Base-by-base conservation (phyloP, 2,888 invertebrate genomes). In the Lymantria dispar region DNA sequence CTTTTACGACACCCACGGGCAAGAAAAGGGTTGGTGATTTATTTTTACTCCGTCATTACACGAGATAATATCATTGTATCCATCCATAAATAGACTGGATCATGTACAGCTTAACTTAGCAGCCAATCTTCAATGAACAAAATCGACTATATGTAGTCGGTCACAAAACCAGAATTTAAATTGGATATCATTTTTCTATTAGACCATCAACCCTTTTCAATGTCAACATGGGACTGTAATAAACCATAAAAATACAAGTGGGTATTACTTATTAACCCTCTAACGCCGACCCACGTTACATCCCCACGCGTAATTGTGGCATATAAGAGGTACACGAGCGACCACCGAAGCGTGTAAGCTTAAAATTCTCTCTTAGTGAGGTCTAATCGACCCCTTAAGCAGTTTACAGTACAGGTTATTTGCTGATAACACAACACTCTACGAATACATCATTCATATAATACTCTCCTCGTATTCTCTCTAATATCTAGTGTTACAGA, bases 351-450 rank as follows among this genome's bases (percentile, higher is more conserved):
- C 44, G 14, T 54, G 14, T 57, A 59, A 60, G 49, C 62, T 54
- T 48, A 53, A 60, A 62, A 63, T 60, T 58, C 57, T 55, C 58
- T 50, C 58, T 50, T 61, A 64, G 59, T 54, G 52, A 57, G 61
- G 54, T 54, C 53, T 64, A 60, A 70, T 61, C 52, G 64, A 58
- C 50, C 58, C 55, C 40, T 46, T 43, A 60, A 48, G 3, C 5
- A 5, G 5, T 5, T 22, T 5, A 22, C n/a, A n/a, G n/a, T 22
- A 22, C 22, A 2, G 22, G 22, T 22, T 22, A 22, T 22, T 22
- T 22, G 22, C 5, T 2, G 22, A 22, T 22, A 22, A 22, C 22
- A 2, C 5, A 22, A 3, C 22, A 3, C 22, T 22, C 5, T 5
- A 3, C 22, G 5, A 22, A 22, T 22, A n/a, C 5, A 22, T 22